Conservation (phyloP, 2,888 invertebrate species). For the Metalampra italica region DNA sequence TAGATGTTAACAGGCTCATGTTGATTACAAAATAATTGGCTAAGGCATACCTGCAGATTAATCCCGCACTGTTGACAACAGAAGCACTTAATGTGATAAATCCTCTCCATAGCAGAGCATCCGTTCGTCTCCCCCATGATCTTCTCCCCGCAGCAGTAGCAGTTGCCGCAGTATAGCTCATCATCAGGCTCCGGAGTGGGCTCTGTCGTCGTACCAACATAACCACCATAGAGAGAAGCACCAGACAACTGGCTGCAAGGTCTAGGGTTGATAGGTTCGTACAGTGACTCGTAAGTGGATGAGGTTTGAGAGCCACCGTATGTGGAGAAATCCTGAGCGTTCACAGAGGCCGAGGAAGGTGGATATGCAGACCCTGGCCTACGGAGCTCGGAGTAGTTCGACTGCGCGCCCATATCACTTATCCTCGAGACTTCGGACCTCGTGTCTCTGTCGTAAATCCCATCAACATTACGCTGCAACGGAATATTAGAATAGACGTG, state of each 20-base stretch:
- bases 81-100: conserved; percentile 97
- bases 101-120: conserved; percentile 98
- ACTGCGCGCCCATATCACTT: conserved; percentile 74
- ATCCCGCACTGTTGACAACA: conserved; percentile 95
- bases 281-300: conserved; percentile 81
- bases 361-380: conserved; percentile 79
- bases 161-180: conserved; percentile 89
- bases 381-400: conserved; percentile 80
- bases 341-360: conserved; percentile 69
- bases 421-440: conserved; percentile 70
- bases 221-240: conserved; percentile 79
- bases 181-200: conserved; percentile 86
- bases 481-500: conserved; percentile 71
- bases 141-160: conserved; percentile 94
- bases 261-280: conserved; percentile 81
- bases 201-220: conserved; percentile 86
- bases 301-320: conserved; percentile 80
- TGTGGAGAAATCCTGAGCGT: conserved; percentile 76
- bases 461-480: conserved; percentile 74
- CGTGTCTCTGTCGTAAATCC: conserved; percentile 64
- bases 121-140: conserved; percentile 97
- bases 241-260: conserved; percentile 80
- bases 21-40: too few species aligned
- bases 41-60: conserved; percentile 81
- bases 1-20: too few species aligned